Base-by-base conservation (phyloP, 2,888 invertebrate species). In the Tipula lateralis region DNA sequence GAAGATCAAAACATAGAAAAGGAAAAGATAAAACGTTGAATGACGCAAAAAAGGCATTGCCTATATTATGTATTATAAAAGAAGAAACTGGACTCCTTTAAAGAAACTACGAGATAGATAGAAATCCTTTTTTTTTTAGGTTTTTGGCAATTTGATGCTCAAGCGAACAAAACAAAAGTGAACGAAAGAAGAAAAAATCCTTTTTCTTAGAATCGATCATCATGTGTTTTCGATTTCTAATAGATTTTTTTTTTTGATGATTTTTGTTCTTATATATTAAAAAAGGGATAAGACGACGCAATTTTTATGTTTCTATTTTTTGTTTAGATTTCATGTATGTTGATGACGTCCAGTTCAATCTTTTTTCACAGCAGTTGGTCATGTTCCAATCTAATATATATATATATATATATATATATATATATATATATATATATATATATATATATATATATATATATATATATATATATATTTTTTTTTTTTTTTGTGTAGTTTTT, bases 151-250 rank as follows among this genome's bases (percentile, higher is more conserved):
- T 66, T 66, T 66, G 66, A 66, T 19, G 24, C 24, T 66, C 66
- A 66, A 66, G 66, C 19, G 24, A 66, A 66, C 66, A 66, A 66
- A 66, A 9, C 66, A 44, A n/a, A n/a, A 36, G 9, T 36, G 12
- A 36, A 36, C 9, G 44, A 5, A 50, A 16, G 1, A 50, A 4
- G 16, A 50, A 50, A 50, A 66, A 66, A 24, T 24, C 2, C 24
- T 12, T 24, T 66, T 66, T 66, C 66, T 66, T 66, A n/a, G 66
- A 66, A 66, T 66, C 66, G 66, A 24, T 66, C 24, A 66, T 66
- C 66, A 66, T 66, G 66, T 66, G 66, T 66, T 66, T 66, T 66
- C 66, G 66, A 66, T 66, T 66, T 66, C 66, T 66, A 66, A 66
- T 66, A 24, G 66, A 66, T 66, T 66, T 24, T 24, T 66, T 66